Evolutionary conservation across 1,140 invertebrate species (phyloP), one percentile per base, ranked within the genome.

Genomic region (Pseudomyrmex gracilis): DNA sequence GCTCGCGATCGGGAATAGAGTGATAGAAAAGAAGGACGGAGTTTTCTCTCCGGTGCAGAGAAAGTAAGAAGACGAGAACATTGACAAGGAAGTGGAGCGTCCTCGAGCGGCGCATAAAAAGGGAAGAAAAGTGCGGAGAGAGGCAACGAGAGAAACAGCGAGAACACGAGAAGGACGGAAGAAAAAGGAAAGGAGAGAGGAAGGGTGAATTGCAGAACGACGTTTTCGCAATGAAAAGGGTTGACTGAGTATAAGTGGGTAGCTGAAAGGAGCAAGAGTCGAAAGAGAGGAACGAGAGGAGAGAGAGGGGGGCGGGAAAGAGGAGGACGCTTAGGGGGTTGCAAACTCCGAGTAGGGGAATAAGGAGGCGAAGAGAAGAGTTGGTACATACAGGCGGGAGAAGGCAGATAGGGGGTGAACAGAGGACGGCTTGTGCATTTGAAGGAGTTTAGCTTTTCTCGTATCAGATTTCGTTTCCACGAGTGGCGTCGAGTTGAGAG

Each of bases 361-460:
- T 12, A 58, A 34, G 58, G 24, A 58, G 17, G 49, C 5, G 34
- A 73, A 43, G 60, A 66, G 70, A 70, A 57, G 24, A 57, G 47
- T 34, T 9, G 57, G 61, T 73, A 17, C 63, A 55, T 73, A 17
- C 63, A 55, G 71, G 84, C 57, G 34, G 57, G 63, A 70, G 49
- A 71, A 68, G 84, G 51, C 55, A 64, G 76, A 71, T 49, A 80
- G 71, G 58, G 64, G 17, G 63, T 53, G 73, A 82, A 82, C 70
- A 82, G 71, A 85, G 74, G 67, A 83, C 47, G 73, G 85, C 90
- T 91, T 88, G 90, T 89, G 89, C 87, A 92, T 91, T 92, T 91
- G 86, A 87, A 91, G 91, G 89, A 92, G 90, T 92, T 92, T 90
- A 90, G 91, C 90, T 92, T 92, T 91, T 90, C 92, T 90, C 90